Percentiles rank a stretch among this genome's conserved stretches.
Conservation (phyloP, 2,113 vertebrate genomes). For the Crotalus horridus region DNA sequence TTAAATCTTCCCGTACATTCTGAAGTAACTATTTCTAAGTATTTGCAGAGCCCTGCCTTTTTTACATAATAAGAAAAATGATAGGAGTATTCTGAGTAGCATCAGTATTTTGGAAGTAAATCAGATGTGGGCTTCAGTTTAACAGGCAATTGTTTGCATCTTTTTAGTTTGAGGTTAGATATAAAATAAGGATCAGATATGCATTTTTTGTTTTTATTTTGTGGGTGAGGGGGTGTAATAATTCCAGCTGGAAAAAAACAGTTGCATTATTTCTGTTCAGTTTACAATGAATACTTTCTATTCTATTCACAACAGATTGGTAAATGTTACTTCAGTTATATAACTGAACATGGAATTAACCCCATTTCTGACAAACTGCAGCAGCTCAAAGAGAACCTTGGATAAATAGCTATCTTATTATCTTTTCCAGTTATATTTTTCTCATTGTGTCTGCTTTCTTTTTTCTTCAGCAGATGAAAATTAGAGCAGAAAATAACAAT, state of each 20-base stretch:
- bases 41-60: not conserved
- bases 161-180: not conserved
- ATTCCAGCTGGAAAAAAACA: not conserved
- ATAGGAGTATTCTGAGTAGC: not conserved
- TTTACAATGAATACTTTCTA: not conserved
- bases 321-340: not conserved
- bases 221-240: not conserved
- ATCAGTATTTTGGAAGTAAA: not conserved
- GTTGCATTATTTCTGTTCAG: not conserved
- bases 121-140: not conserved
- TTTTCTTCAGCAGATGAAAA: not conserved
- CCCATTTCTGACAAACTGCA: not conserved
- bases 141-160: not conserved
- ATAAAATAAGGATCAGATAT: not conserved
- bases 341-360: not conserved
- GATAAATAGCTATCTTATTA: not conserved
- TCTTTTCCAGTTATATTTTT: not conserved
- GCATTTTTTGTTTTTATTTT: not conserved
- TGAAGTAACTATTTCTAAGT: not conserved
- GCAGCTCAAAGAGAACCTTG: not conserved
- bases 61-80: not conserved
- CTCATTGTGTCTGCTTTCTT: not conserved
- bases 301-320: not conserved
- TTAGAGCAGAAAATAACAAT: not conserved
- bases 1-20: not conserved